Evolutionary conservation across 2,888 invertebrate genomes (phyloP), one percentile per base, ranked within the genome.

Genomic region (Argyresthia goedartella): DNA sequence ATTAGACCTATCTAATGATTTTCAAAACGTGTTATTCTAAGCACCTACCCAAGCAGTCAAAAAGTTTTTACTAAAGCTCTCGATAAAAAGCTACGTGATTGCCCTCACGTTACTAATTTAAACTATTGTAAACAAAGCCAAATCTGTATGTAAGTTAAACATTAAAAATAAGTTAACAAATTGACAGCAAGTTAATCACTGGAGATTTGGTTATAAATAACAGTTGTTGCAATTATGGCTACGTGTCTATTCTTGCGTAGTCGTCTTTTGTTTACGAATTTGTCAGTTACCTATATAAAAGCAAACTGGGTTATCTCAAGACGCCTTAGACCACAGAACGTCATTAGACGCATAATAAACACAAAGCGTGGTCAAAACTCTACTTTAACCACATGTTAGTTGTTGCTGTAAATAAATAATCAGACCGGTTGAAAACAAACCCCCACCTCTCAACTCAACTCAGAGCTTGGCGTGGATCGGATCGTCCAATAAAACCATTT

Each of bases 401-500:
- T 39, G 39, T 39, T 39, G 39, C n/a, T 11, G 41, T 41, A 41
- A 7, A 25, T 25, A 25, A 25, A 25, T 2, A n/a, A n/a, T n/a
- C n/a, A 52, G 57, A 60, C 65, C 62, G 67, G 65, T 67, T 58
- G 56, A 63, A 67, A 68, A 71, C 66, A 65, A 60, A 63, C 60
- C 65, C 65, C 51, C 51, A 15, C 46, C 66, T 64, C 60, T 64
- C 66, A 60, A 65, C 63, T 25, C 66, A 60, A 57, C 59, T 54
- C 59, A 58, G n/a, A n/a, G n/a, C 56, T 57, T 58, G 60, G 13
- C 11, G 16, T 25, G 25, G 25, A 44, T 33, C 35, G 13, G 34
- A 15, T 14, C 14, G 35, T 55, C 59, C 51, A 70, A 79, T 81
- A 84, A 75, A 84, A 81, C 73, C 61, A 65, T 70, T 67, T 57